These are phyloP conservation scores for Drosophila arizonae DNA, from an alignment of 1,140 invertebrate species.

Conservation along the genomic window DNA sequence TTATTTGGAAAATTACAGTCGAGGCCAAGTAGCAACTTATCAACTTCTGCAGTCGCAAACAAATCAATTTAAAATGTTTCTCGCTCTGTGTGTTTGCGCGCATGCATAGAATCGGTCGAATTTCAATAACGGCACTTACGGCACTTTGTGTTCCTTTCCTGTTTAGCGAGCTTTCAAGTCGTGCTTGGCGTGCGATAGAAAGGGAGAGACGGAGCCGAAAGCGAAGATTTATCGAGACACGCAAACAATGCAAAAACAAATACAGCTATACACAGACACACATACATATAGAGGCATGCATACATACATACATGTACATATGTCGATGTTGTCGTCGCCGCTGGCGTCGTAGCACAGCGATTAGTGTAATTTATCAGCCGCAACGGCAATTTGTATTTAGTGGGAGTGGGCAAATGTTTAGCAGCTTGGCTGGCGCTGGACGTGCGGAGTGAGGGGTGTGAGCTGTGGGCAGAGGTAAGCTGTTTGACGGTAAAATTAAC, in stretches of 20 bases:
- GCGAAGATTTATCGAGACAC: slow-evolving; percentile 11
- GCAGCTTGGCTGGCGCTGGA: not conserved
- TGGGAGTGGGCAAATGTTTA: slow-evolving; percentile 27
- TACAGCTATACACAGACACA: not conserved
- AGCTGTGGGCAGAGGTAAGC: slow-evolving; percentile 29
- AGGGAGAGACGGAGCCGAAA: slow-evolving; percentile 1
- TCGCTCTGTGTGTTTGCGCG: not conserved
- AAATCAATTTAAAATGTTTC: slow-evolving; percentile 17
- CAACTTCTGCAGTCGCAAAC: slow-evolving; percentile 33
- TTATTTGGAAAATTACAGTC: slow-evolving; percentile 29
- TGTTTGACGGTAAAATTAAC: slow-evolving; percentile 72
- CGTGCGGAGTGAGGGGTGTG: not conserved
- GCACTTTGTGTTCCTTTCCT: slow-evolving; percentile 33
- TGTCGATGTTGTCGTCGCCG: slow-evolving; percentile 17
- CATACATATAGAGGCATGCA: not conserved
- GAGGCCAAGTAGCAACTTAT: slow-evolving; percentile 7
- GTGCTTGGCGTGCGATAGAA: slow-evolving; percentile 28
- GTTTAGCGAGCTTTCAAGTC: slow-evolving; percentile 35
- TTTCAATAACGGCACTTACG: slow-evolving; percentile 47
- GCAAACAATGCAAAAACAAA: slow-evolving; percentile 8
- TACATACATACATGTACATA: not conserved
- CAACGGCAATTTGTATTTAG: slow-evolving; percentile 53
- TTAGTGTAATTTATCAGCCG: slow-evolving; percentile 73
- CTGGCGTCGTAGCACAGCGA: slow-evolving; percentile 45
- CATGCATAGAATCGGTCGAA: slow-evolving; percentile 16